Base-by-base conservation (phyloP, 1,140 invertebrate species). In the Hyphantria cunea region DNA sequence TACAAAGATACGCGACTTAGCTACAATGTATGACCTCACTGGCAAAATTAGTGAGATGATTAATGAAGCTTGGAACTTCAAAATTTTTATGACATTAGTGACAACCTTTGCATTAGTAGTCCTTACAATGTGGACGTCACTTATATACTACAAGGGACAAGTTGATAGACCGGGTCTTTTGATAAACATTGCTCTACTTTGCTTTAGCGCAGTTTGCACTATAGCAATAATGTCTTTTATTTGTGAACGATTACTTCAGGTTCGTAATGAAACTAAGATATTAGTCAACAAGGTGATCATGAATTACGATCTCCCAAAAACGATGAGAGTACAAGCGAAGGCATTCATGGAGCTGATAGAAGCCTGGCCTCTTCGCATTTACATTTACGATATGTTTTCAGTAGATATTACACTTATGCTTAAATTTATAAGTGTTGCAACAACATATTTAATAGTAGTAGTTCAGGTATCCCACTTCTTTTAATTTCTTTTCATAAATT, bases 391-490 rank as follows among this genome's bases (percentile, higher is more conserved):
- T n/a, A n/a, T n/a, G n/a, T n/a, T n/a, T n/a, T n/a, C n/a, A n/a
- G n/a, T n/a, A n/a, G 72, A 41, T 55, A 74, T 52, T 61, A 80
- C 78, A 7, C 45, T 88, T 11, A 78, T 82, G 49, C 44, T 84
- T 4, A 83, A 82, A 50, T 86, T 83, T 49, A 67, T 84, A 15
- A 82, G 78, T 55, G 70, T 84, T n/a, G n/a, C n/a, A n/a, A n/a
- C n/a, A n/a, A n/a, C n/a, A n/a, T n/a, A n/a, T n/a, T n/a, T n/a
- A n/a, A n/a, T n/a, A n/a, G n/a, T n/a, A n/a, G n/a, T n/a, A n/a
- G n/a, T n/a, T n/a, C n/a, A n/a, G n/a, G n/a, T 8, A 64, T 75
- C 25, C 81, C 83, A 0, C 82, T 79, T 1, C 84, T 81, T 54
- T 72, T 86, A 0, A 82, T 87, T 55, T 69, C n/a, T n/a, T n/a